Evolutionary conservation across 2,113 vertebrate genomes (phyloP).

Genomic region (Fregetta grallaria): DNA sequence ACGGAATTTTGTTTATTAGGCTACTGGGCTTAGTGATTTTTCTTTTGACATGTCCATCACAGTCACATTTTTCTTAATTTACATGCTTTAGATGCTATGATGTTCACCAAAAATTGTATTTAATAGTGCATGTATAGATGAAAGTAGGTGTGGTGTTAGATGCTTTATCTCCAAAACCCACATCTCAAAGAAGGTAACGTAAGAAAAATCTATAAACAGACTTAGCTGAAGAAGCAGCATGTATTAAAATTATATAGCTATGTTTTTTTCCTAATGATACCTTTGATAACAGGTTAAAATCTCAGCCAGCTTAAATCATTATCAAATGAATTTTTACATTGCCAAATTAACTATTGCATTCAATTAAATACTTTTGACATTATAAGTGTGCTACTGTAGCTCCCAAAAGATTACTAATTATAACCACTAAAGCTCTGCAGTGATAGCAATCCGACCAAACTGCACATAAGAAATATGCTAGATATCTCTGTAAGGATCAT

Average conservation of each 20-base stretch:
- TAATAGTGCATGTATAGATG: not conserved
- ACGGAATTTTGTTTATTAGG: constrained; percentile 53
- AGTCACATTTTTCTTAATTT: constrained; percentile 33
- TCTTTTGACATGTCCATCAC: constrained; percentile 15
- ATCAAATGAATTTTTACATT: constrained; percentile 54
- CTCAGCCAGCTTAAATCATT: constrained; percentile 5
- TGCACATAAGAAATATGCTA: constrained; percentile 23
- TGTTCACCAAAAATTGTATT: not conserved
- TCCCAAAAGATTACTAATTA: constrained; percentile 74
- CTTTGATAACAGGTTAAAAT: constrained; percentile 23
- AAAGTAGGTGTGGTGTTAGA: not conserved
- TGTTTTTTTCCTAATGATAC: not conserved
- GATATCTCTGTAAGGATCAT: constrained; percentile 50
- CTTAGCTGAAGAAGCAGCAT: not conserved
- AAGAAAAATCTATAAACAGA: not conserved
- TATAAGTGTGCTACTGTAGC: not conserved
- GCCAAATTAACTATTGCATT: constrained; percentile 62
- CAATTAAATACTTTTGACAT: constrained; percentile 44
- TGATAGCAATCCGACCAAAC: constrained; percentile 38
- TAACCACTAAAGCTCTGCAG: constrained; percentile 50
- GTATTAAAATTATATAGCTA: not conserved
- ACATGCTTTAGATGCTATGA: not conserved
- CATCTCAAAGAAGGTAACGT: not conserved
- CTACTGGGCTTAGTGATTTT: constrained; percentile 13
- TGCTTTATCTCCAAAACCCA: not conserved